A percentile compares a stretch with the other conserved stretches of the same genome.
phyloP scores from a whole-genome alignment of 2,797 vertebrate genomes.

The Erpetoichthys calabaricus region DNA sequence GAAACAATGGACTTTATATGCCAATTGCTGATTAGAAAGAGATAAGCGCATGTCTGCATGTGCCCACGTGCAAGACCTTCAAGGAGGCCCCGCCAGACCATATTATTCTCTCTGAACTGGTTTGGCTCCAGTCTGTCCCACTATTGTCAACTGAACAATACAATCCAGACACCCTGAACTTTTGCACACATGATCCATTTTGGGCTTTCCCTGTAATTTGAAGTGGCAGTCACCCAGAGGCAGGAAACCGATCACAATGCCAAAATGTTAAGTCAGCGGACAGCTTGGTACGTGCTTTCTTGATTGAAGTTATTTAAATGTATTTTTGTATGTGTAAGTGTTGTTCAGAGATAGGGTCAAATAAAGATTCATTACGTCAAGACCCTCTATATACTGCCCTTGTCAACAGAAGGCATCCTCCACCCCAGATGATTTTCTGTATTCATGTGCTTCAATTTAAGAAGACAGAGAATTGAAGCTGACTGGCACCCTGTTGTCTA shows the following conservation, averaged over 20 bases:
- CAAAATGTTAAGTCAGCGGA: conserved; percentile 43
- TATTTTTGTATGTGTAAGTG: no score
- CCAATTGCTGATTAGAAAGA: conserved; percentile 1
- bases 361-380: no score
- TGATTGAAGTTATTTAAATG: no score
- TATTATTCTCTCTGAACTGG: conserved; percentile 50
- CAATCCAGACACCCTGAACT: conserved; percentile 58
- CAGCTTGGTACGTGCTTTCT: background rate
- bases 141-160: conserved; percentile 71
- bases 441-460: no score
- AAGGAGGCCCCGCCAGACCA: conserved; percentile 46
- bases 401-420: no score
- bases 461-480: no score
- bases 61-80: conserved; percentile 32
- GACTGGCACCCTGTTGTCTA: no score
- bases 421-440: no score
- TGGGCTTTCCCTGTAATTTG: conserved; percentile 51
- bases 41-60: conserved; percentile 25
- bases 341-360: no score
- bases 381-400: no score
- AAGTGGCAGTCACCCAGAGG: conserved; percentile 54
- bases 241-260: conserved; percentile 56
- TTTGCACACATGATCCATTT: conserved; percentile 52
- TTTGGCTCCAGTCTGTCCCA: conserved; percentile 63
- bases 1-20: no score